Evolutionary conservation across 1,140 invertebrate species (phyloP), one percentile per base, ranked within the genome.

Genomic region (Eufriesea mexicana): DNA sequence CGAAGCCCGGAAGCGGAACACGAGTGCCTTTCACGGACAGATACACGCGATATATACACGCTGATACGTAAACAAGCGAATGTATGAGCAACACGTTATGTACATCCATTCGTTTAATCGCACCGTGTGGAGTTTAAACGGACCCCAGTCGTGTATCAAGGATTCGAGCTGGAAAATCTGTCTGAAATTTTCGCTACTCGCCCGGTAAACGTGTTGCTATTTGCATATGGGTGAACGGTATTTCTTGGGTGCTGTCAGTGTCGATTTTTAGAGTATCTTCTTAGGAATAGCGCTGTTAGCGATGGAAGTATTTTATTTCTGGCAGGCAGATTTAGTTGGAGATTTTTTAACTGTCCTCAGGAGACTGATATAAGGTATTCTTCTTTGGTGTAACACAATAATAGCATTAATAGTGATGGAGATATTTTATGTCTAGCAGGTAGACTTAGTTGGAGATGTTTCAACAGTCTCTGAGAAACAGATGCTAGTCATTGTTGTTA

Each of bases 1-100:
- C 51, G n/a, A 45, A 73, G 64, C 62, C 61, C 64, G 76, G n/a
- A 68, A 81, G 61, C 47, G 20, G 55, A 79, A 71, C 42, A 61
- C 35, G 55, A 71, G 51, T 57, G 20, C 20, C 67, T 79, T 61
- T 49, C 55, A 72, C 45, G 35, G 25, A 47, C 66, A 25, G 42
- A 42, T 35, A 72, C 25, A 71, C 45, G 72, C 61, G 25, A 54
- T 35, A 51, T 23, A 20, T 64, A 18, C 42, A 35, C n/a, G 20
- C 28, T n/a, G 45, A 10, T 47, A 45, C 5, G 72, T 62, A 75
- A 49, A 62, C 64, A 51, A 18, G 47, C 57, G 16, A 59, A 45
- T 45, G 8, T 25, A 25, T 47, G n/a, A 14, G 20, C 35, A 54
- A n/a, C 35, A 23, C 2, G 47, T 35, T 54, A 55, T 57, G 9